These are phyloP conservation scores for Genyomyrus donnyi DNA, from an alignment of 2,113 vertebrate genomes.

Conservation along the genomic window DNA sequence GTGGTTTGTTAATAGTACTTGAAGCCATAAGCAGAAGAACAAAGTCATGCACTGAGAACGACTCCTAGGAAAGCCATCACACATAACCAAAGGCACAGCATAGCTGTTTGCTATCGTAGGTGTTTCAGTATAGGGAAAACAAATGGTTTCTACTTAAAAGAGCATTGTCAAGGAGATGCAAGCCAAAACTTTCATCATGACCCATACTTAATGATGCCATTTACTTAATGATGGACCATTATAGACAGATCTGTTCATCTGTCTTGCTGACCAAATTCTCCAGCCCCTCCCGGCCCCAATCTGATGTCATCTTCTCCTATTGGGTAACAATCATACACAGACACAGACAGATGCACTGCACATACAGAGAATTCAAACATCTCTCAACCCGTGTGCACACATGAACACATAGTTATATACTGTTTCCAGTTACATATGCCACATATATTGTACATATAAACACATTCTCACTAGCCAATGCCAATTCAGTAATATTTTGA, in stretches of 20 bases:
- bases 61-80: constrained; percentile 35
- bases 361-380: background rate
- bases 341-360: background rate
- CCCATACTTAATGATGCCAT: too few species aligned
- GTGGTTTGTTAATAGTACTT: background rate
- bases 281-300: background rate
- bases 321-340: constrained; percentile 5
- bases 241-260: constrained; percentile 6
- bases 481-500: background rate
- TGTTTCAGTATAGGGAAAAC: constrained; percentile 19
- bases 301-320: constrained; percentile 12
- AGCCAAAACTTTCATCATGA: background rate
- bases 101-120: background rate
- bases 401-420: background rate
- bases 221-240: constrained; percentile 13
- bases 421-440: background rate
- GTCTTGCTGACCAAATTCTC: constrained; percentile 5
- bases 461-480: background rate
- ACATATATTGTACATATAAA: background rate
- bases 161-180: constrained; percentile 29
- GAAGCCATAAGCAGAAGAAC: background rate
- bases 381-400: background rate
- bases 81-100: constrained; percentile 26
- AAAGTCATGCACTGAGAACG: background rate
- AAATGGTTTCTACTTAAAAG: constrained; percentile 27